Base-by-base conservation (phyloP, 2,888 invertebrate genomes). In the Lochmaea crataegi region DNA sequence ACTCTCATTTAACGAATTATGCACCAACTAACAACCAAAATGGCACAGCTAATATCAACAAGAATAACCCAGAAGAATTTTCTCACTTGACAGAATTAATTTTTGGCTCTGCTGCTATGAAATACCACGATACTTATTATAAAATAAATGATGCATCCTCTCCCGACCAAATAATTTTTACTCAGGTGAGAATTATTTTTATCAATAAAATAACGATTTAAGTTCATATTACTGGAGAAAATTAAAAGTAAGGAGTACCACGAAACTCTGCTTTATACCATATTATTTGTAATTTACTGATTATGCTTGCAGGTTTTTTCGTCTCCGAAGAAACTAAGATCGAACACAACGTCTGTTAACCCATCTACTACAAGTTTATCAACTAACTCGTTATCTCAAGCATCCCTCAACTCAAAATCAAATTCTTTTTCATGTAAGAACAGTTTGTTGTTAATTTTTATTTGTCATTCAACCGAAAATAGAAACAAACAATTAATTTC, bases 61-160 rank as follows among this genome's bases (percentile, higher is more conserved):
- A 63, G 1, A 77, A 76, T 48, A 74, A 71, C 64, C 74, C 68
- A 53, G 75, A 90, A 78, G 96, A 96, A 85, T 91, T 93, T 72
- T 91, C 90, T 78, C 89, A 92, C 77, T 89, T 96, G 84, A 94
- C 95, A 80, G 97, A 97, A 89, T 95, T 97, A 94, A 93, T 96
- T 81, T 97, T 97, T 86, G 97, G 97, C 9, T 93, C 96, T 2
- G 93, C 95, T 66, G 95, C 96, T 2, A 94, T 97, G 94, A 94
- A 94, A 79, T 96, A 92, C 87, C 92, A 93, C 83, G 96, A 95
- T 69, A 92, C 94, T 51, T 93, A 95, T n/a, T 90, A 96, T 77
- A 97, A 97, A 89, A 94, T 95, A 73, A 94, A 94, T 84, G 89
- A 90, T 74, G 89, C 93, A 84, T 80, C 80, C 18, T 78, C 80